phyloP scores from a whole-genome alignment of 2,113 vertebrate genomes.

The Tychaedon coryphoeus region DNA sequence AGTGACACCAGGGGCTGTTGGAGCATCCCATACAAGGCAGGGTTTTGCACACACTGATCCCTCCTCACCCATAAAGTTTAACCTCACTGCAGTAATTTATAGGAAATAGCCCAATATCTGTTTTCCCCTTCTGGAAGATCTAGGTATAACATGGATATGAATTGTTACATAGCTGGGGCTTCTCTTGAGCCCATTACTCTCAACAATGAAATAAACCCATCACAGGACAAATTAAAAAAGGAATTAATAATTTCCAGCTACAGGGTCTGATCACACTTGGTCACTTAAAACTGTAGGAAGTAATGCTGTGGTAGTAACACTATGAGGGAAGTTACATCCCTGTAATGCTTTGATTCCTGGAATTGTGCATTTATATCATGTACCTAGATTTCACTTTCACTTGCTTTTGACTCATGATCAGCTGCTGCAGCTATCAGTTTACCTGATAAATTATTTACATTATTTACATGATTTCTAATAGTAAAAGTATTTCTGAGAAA shows the following conservation, averaged over 20 bases:
- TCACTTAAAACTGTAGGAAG: background rate
- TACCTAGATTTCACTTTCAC: background rate
- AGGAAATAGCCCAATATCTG: background rate
- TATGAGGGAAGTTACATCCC: background rate
- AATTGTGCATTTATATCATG: background rate
- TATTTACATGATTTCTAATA: background rate
- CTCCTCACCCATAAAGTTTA: background rate
- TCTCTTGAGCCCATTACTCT: background rate
- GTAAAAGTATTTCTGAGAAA: background rate
- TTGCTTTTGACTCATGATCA: conserved; percentile 3
- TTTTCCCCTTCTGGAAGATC: background rate
- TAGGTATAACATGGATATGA: background rate
- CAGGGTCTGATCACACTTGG: background rate
- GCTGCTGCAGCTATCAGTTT: background rate
- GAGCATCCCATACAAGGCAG: background rate
- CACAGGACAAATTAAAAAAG: background rate
- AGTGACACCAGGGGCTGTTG: background rate
- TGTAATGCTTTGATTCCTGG: background rate
- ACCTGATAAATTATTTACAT: background rate
- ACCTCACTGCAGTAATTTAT: background rate
- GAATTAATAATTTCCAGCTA: background rate
- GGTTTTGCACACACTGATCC: background rate
- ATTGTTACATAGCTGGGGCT: background rate
- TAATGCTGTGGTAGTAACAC: background rate
- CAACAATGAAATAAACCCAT: background rate